Evolutionary conservation across 1,140 invertebrate species (phyloP).

Genomic region (Drosophila ogumai): DNA sequence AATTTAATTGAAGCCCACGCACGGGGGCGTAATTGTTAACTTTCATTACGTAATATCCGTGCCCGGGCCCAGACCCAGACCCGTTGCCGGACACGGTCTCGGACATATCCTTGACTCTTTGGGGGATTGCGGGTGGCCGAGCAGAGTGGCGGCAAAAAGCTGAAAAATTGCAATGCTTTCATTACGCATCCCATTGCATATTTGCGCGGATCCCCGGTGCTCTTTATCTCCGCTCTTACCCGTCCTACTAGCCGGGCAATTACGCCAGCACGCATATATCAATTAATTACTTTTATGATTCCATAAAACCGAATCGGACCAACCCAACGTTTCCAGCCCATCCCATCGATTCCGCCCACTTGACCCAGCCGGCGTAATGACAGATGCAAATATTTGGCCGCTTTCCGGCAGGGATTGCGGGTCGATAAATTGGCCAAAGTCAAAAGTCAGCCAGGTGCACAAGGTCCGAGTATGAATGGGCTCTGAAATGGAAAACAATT

Average conservation of each 20-base stretch:
- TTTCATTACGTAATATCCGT: conserved; percentile 68
- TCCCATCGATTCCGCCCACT: conserved; percentile 2
- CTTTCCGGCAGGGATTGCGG: conserved; percentile 18
- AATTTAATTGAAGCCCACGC: conserved; percentile 69
- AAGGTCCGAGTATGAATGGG: neutral
- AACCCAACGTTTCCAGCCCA: conserved; percentile 2
- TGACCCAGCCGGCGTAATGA: conserved; percentile 52
- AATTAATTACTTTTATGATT: conserved; percentile 83
- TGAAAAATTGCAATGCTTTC: conserved; percentile 71
- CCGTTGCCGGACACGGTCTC: conserved; percentile 3
- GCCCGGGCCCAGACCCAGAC: conserved; percentile 9
- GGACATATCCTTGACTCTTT: conserved; percentile 20
- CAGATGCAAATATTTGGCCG: conserved; percentile 62
- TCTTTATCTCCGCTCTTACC: conserved; percentile 18
- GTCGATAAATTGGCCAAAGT: conserved; percentile 45
- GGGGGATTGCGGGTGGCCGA: conserved; percentile 52
- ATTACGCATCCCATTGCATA: conserved; percentile 54
- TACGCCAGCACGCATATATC: conserved; percentile 64
- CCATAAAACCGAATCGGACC: conserved; percentile 51
- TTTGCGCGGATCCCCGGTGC: conserved; percentile 24
- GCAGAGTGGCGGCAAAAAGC: conserved; percentile 58
- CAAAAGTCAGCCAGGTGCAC: conserved; percentile 22
- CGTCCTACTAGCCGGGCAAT: conserved; percentile 52
- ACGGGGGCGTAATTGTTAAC: conserved; percentile 73
- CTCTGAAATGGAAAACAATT: conserved; percentile 5